Evolutionary conservation across 2,888 invertebrate species (phyloP), one percentile per base, ranked within the genome.

Genomic region (Ennomos fuscantarius): DNA sequence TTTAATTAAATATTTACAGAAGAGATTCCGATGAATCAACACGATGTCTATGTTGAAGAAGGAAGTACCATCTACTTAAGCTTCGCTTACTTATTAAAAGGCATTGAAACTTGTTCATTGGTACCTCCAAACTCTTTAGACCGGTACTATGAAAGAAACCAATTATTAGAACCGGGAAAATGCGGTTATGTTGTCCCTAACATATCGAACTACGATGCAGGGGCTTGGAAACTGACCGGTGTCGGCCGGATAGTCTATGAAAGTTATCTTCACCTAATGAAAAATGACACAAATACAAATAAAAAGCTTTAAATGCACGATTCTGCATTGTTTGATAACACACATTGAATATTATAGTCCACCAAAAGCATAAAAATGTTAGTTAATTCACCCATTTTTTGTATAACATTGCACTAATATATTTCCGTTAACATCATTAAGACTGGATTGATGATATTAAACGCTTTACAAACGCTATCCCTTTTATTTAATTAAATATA

Each of bases 161-260:
- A 51, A 6, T 58, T 24, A 24, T 6, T 72, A 13, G 62, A 81
- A 3, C 56, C 70, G 48, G 67, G 71, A 9, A 69, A 55, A 8
- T 91, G 91, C 55, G 80, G 76, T 0, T 91, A 79, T 43, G 52
- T 70, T 0, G 55, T 91, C 8, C 71, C 69, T 0, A 86, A 89
- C 55, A 60, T 89, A 0, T 86, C 83, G 0, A 57, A 40, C 11
- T 40, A 62, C 0, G 90, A 91, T 40, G 63, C 64, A 8, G 91
- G 90, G 0, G 0, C 54, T 0, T 91, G 90, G 90, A 70, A n/a
- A 1, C 81, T 91, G 2, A 63, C 75, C 0, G 91, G 78, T 0
- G 79, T 89, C 0, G 89, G 89, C 0, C 76, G 65, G 15, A 82
- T 90, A 3, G 75, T 84, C 0, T 87, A 85, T 13, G 63, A 69